Conservation (phyloP, 2,888 invertebrate genomes). For the Euplagia quadripunctaria region DNA sequence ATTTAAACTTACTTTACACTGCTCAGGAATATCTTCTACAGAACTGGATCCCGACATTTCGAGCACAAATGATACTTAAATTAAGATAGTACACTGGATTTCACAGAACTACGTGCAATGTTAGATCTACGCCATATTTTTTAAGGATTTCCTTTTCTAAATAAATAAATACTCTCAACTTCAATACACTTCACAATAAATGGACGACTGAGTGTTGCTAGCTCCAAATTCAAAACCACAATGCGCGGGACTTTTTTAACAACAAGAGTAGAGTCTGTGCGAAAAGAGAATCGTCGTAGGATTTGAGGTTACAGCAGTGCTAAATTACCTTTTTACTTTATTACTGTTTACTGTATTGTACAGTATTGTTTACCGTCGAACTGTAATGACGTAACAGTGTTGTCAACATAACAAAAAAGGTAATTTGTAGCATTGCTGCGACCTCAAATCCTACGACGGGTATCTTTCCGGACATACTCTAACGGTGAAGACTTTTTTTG, state of each 20-base stretch:
- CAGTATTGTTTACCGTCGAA: too few species aligned
- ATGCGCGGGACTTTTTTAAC: not conserved
- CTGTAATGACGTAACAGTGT: too few species aligned
- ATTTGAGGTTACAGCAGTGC: too few species aligned
- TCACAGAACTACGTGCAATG: constrained; percentile 26
- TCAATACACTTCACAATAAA: constrained; percentile 20
- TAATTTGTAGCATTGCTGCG: too few species aligned
- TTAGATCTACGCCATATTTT: constrained; percentile 62
- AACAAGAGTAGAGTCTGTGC: too few species aligned
- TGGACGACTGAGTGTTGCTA: constrained; percentile 17
- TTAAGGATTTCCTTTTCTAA: constrained; percentile 55
- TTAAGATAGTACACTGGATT: constrained; percentile 23
- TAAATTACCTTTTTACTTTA: too few species aligned
- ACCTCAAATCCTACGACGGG: too few species aligned
- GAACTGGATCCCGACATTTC: constrained; percentile 79
- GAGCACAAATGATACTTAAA: constrained; percentile 22
- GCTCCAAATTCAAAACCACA: not conserved
- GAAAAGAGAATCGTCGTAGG: too few species aligned
- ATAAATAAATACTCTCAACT: constrained; percentile 56
- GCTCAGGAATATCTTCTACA: constrained; percentile 80
- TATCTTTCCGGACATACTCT: too few species aligned
- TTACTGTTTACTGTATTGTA: too few species aligned
- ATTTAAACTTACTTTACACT: constrained; percentile 72
- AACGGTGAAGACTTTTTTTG: too few species aligned
- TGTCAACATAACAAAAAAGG: too few species aligned